Base-by-base conservation (phyloP, 30 jellyfish, hydroid and myxozoan genomes). In the Aurelia aurita complex sp. Pacific region DNA sequence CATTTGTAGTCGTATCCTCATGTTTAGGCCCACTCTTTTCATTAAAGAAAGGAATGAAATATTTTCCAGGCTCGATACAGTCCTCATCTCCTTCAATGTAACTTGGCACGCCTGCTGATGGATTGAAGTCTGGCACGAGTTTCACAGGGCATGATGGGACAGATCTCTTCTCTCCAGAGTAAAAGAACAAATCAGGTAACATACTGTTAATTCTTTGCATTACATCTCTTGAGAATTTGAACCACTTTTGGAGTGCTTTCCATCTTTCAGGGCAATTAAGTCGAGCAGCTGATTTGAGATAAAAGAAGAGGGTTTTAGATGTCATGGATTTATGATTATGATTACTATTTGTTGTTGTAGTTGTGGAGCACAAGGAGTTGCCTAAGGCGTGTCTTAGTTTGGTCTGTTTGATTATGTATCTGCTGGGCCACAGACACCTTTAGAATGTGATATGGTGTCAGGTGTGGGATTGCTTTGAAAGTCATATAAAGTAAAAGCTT, bases 21-120 rank as follows among this genome's bases (percentile, higher is more conserved):
- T 76, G 80, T 60, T 69, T 67, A 7, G 97, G 97, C 9, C 97
- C 97, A 87, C 78, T 83, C n/a, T 85, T 76, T 35, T 85, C 91
- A 62, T 90, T 90, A 74, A 90, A 90, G 68, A 90, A 90, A 43
- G 97, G 97, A 13, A 90, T 76, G 69, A 90, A 90, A 69, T 90
- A 90, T 59, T 80, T 63, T 14, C 96, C 97, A 34, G 96, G 89
- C 12, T 84, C 91, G 38, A 64, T 38, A 62, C 97, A 90, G 13
- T 83, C 86, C 3, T 92, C 96, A 55, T 90, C 97, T 12, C 97
- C 89, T 40, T 90, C 97, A 14, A 90, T 64, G 80, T 90, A 90
- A 74, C 97, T 90, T 51, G 95, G 97, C 72, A 90, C 97, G 15
- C 97, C 97, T 15, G 92, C 89, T 23, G 97, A 74, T 57, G 97